phyloP scores from a whole-genome alignment of 2,888 invertebrate genomes.

The Acronicta aceris region DNA sequence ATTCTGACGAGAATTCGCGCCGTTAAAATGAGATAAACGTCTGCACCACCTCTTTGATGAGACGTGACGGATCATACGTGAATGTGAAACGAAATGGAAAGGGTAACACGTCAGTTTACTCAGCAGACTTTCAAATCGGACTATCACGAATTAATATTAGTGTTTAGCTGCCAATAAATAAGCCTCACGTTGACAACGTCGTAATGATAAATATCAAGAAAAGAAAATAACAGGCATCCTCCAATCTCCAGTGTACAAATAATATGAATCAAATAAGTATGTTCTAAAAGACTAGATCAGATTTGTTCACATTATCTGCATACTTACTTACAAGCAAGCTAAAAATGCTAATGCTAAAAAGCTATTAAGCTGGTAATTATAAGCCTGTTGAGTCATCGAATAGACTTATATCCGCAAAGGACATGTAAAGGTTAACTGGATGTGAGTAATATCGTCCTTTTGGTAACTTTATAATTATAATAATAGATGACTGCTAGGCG shows the following conservation, averaged over 20 bases:
- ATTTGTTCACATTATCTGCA: background rate
- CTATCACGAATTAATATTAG: slow-evolving; percentile 26
- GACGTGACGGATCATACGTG: slow-evolving; percentile 37
- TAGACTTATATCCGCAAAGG: slow-evolving; percentile 16
- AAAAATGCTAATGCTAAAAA: slow-evolving; percentile 13
- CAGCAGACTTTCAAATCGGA: slow-evolving; percentile 48
- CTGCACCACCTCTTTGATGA: slow-evolving; percentile 14
- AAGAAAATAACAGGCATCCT: slow-evolving; percentile 54
- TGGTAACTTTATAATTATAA: slow-evolving; percentile 5
- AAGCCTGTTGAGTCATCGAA: slow-evolving; percentile 23
- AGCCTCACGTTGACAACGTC: slow-evolving; percentile 35
- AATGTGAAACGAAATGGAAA: slow-evolving; percentile 45
- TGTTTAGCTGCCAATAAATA: slow-evolving; percentile 32
- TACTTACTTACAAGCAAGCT: background rate
- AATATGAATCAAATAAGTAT: background rate
- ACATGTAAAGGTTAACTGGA: slow-evolving; percentile 40
- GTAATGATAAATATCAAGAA: slow-evolving; percentile 47
- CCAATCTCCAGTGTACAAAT: slow-evolving; percentile 15
- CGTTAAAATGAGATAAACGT: slow-evolving; percentile 19
- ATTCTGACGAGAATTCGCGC: slow-evolving; percentile 5
- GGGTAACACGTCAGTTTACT: slow-evolving; percentile 32
- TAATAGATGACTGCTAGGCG: background rate
- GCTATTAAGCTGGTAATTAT: too few species aligned
- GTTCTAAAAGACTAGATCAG: background rate
- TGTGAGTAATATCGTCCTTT: slow-evolving; percentile 26